Evolutionary conservation across 2,888 invertebrate species (phyloP), one percentile per base, ranked within the genome.

Genomic region (Scrobipalpa atriplicella): DNA sequence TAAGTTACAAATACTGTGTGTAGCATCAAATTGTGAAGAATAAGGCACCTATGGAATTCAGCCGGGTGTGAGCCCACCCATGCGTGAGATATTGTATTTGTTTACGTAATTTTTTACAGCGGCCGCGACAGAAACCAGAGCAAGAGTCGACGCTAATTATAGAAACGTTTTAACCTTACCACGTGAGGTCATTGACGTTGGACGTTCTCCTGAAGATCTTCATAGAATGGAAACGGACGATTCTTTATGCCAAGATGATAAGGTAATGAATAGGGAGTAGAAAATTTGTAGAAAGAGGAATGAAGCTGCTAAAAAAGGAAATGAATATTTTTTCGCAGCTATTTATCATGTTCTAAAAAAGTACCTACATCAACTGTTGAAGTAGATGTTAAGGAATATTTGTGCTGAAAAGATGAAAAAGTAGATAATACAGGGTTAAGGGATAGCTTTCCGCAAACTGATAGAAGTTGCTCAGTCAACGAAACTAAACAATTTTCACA

Each of bases 41-140:
- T 70, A 58, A 54, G 68, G 73, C 72, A 71, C 69, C 75, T 73
- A 76, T 73, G 72, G 65, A 82, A 82, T 75, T 71, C 67, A 73
- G 73, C 65, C 73, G 81, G 78, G 70, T 83, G 75, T 77, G 74
- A 82, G 90, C 77, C 91, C 91, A 91, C 91, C 91, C 90, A 83
- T 77, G 86, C 85, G 89, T 88, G 88, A 83, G 88, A 89, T 84
- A 79, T 77, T 75, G 79, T 87, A 82, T 88, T 89, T 91, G 91
- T 91, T 91, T 91, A 91, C 86, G 72, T 90, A 83, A 90, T 86
- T 90, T 91, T 91, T 91, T 91, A 91, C 90, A 89, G 88, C 90
- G 79, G 87, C 89, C 90, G 79, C 91, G 91, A 91, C 90, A 91
- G 78, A 86, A 91, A 90, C 90, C 91, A 92, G 91, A 91, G 81